Conservation (phyloP, 2,797 vertebrate species). For the Triplophysa yarkandensis region DNA sequence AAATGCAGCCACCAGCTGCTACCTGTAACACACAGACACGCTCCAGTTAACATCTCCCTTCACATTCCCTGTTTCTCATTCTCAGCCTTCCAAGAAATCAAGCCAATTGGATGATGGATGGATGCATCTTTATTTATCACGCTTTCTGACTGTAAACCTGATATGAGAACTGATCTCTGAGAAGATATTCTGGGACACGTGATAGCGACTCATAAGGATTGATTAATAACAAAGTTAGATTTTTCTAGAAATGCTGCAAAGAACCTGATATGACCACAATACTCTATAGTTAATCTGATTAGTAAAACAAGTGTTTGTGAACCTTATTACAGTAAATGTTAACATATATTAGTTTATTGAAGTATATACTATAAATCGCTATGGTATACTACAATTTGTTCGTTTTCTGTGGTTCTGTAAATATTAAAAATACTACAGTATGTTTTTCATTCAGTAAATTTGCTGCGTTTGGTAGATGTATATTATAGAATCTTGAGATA, state of each 20-base stretch:
- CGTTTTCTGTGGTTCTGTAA: too few species aligned
- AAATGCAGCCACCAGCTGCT: conserved; percentile 75
- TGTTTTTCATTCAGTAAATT: too few species aligned
- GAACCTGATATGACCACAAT: too few species aligned
- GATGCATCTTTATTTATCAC: not conserved
- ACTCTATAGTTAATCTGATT: too few species aligned
- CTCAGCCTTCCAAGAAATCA: not conserved
- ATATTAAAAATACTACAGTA: too few species aligned
- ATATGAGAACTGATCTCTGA: not conserved
- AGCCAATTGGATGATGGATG: not conserved
- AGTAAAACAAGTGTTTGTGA: too few species aligned
- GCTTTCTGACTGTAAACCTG: not conserved
- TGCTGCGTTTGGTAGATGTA: too few species aligned
- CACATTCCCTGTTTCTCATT: not conserved
- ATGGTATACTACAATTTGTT: too few species aligned
- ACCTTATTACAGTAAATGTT: too few species aligned
- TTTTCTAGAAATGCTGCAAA: not conserved
- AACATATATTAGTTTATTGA: too few species aligned
- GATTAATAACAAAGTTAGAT: not conserved
- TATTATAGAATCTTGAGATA: too few species aligned
- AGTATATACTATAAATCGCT: too few species aligned
- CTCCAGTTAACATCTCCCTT: conserved; percentile 40
- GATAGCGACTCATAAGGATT: not conserved
- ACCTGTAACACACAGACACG: conserved; percentile 67
- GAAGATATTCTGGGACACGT: not conserved